Evolutionary conservation across 2,797 vertebrate species (phyloP), one percentile per base, ranked within the genome.

Genomic region (Nothura maculosa): DNA sequence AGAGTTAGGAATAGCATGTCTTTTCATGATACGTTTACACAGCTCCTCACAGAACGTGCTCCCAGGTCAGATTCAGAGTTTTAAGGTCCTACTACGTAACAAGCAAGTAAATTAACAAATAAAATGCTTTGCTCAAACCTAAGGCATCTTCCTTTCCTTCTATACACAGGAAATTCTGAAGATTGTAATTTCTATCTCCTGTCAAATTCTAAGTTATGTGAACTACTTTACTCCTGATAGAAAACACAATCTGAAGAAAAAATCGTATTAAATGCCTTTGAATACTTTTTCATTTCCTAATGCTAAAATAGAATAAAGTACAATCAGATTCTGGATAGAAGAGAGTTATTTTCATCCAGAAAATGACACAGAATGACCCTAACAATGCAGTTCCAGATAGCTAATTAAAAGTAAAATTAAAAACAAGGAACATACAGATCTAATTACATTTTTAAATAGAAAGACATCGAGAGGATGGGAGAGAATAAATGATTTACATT

Each of bases 391-490:
- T 36, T 73, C 66, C 83, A 78, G 89, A 81, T 81, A 88, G 75
- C 78, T 62, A 92, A 94, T 92, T 96, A 85, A 91, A 92, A 85
- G 60, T 76, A 45, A 76, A 89, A 93, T 95, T 81, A 90, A 89
- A 96, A 85, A 40, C 89, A 70, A 94, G 81, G 75, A 85, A 77
- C 81, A 68, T 38, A 43, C 87, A 90, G 83, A 76, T 95, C 73
- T 92, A 93, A 94, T 96, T 96, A 89, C 55, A 75, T 90, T 93
- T 92, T 86, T 43, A 79, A 93, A 89, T 55, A 87, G 70, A 62
- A 64, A 85, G 69, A 62, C 64, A 63, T 18, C 36, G 32, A 68
- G 81, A 69, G 64, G 63, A 85, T 89, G 32, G 55, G 52, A 86
- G 64, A 85, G 61, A 45, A 95, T 57, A 78, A 92, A 63, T 55